Percentiles rank a stretch among this genome's conserved stretches.
Evolutionary conservation across 1,140 invertebrate species (phyloP).

Genomic region (Lutraria rhynchaena): DNA sequence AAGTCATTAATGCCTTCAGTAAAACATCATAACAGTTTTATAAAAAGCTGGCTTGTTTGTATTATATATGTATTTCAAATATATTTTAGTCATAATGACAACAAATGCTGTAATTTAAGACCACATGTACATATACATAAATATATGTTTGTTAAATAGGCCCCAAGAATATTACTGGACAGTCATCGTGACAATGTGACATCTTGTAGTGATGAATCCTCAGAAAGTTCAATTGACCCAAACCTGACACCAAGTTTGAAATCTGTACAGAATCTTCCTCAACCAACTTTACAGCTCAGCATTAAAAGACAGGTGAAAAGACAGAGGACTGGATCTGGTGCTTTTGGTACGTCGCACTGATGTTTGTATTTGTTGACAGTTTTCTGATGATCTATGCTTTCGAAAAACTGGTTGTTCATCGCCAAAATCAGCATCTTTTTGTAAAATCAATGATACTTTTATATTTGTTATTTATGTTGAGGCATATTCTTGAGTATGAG

Average conservation of each 20-base stretch:
- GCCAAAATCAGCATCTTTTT: no score
- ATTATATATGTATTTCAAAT: no score
- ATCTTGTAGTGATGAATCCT: slow-evolving; percentile 37
- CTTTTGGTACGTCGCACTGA: slow-evolving; percentile 60
- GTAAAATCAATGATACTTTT: no score
- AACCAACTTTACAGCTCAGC: slow-evolving; percentile 12
- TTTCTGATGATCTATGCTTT: no score
- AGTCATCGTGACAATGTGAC: slow-evolving; percentile 67
- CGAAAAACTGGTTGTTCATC: no score
- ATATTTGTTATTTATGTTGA: no score
- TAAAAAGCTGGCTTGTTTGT: no score
- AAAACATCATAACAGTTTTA: no score
- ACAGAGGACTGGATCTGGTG: slow-evolving; percentile 33
- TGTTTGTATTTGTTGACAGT: no score
- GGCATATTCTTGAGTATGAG: no score
- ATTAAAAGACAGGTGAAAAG: slow-evolving; percentile 42
- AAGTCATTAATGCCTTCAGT: no score
- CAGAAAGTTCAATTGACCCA: slow-evolving; percentile 33
- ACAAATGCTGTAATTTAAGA: neutral
- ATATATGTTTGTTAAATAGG: slow-evolving; percentile 52
- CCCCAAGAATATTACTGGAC: slow-evolving; percentile 66
- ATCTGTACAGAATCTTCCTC: slow-evolving; percentile 21
- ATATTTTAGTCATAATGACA: no score
- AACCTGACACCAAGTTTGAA: slow-evolving; percentile 45
- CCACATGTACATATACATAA: neutral